Evolutionary conservation across 2,888 invertebrate genomes (phyloP), one percentile per base, ranked within the genome.

Genomic region (Caenorhabditis drosophilae): DNA sequence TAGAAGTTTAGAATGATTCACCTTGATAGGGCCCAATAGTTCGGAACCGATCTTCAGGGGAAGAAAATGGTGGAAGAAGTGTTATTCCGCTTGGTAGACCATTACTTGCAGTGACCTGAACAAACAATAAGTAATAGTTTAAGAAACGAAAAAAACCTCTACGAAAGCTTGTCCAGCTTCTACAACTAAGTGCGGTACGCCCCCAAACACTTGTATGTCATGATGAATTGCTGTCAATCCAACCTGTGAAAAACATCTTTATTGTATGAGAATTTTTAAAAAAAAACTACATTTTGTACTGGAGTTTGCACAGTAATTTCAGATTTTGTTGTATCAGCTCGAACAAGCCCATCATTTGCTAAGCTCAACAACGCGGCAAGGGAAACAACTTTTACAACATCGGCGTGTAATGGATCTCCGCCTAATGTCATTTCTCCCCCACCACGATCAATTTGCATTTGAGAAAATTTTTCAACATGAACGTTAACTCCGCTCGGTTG

Each of bases 171-270:
- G 36, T 16, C 63, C 66, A 7, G 70, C 54, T 25, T 70, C 70
- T 0, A 67, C 50, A 1, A 63, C 22, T 9, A 70, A 48, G n/a
- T 64, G 64, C 16, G 67, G 67, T 4, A 67, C 56, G 7, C 70
- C 70, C 12, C 64, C 70, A 45, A 55, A 53, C 9, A 70, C 55
- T 16, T 56, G 41, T 2, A 70, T 52, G 41, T 67, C 55, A 31
- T 70, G 70, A 49, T 70, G 70, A 7, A 25, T 56, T 15, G 70
- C 62, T n/a, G 70, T 67, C 23, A 70, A 26, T 7, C 60, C 67
- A 41, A 70, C 52, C 70, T 70, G 38, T 12, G n/a, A n/a, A n/a
- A n/a, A n/a, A 46, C 6, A 46, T 11, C 12, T 49, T 2, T 2
- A 11, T 34, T 4, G 20, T 18, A n/a, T 31, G 12, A 18, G n/a